Percentiles rank a stretch among this genome's conserved stretches.
These are phyloP conservation scores for Agrilus mali DNA, from an alignment of 2,888 invertebrate species.

Conservation along the genomic window DNA sequence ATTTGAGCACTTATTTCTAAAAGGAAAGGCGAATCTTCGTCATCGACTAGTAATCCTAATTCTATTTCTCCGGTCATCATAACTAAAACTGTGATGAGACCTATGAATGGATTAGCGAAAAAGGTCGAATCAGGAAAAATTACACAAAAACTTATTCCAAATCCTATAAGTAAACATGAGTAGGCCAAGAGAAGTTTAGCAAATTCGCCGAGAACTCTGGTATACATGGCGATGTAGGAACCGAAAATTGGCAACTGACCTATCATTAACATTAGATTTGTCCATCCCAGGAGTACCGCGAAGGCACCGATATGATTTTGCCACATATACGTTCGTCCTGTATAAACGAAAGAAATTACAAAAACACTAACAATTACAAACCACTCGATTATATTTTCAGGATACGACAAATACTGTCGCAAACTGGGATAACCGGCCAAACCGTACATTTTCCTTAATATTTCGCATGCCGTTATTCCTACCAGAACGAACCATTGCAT, in stretches of 20 bases:
- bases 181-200: constrained; percentile 77
- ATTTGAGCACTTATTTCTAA: constrained; percentile 72
- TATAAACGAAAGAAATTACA: constrained; percentile 69
- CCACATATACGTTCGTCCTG: constrained; percentile 65
- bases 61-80: constrained; percentile 86
- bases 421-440: constrained; percentile 71
- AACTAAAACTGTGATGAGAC: constrained; percentile 70
- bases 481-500: constrained; percentile 76
- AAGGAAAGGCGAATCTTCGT: constrained; percentile 62
- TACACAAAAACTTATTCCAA: constrained; percentile 79
- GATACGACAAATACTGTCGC: constrained; percentile 70
- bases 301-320: constrained; percentile 81
- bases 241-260: constrained; percentile 81
- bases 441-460: constrained; percentile 67
- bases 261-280: constrained; percentile 82
- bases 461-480: constrained; percentile 66
- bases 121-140: constrained; percentile 74
- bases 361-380: constrained; percentile 75
- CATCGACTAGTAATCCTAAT: constrained; percentile 60
- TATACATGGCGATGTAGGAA: constrained; percentile 84
- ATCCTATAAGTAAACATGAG: constrained; percentile 72
- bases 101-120: constrained; percentile 74
- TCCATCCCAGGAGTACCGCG: constrained; percentile 76
- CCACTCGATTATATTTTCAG: constrained; percentile 81
- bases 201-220: constrained; percentile 76